Base-by-base conservation (phyloP, 2,888 invertebrate genomes). In the Scaptomyza caliginosa region DNA sequence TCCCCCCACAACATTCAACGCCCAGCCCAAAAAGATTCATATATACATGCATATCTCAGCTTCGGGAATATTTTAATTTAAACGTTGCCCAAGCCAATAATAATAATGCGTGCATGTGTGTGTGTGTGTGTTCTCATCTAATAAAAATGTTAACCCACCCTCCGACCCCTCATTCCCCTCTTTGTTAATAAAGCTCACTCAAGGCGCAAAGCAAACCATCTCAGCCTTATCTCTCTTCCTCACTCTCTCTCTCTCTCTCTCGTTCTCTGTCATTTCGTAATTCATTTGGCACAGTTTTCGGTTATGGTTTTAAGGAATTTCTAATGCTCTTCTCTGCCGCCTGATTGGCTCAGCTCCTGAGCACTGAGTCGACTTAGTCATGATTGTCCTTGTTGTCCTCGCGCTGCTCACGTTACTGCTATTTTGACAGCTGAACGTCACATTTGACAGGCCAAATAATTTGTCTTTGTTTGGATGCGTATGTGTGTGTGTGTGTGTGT, bases 391-490 rank as follows among this genome's bases (percentile, higher is more conserved):
- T 23, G 50, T n/a, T n/a, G n/a, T n/a, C n/a, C n/a, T 45, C 23
- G 46, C 34, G 52, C 48, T 42, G 58, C 51, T 75, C 67, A 74
- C 76, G 57, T 72, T 66, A 71, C 73, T 67, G 76, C 70, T 89
- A 86, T 89, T 90, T 90, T 89, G 89, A 89, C 90, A 90, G 78
- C 75, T 63, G 67, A 77, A 73, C 77, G 90, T 89, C 89, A 86
- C 45, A 70, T 74, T 76, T 89, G 89, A 89, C 89, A 90, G 77
- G 63, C 62, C 42, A 59, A 63, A 77, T 77, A 84, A 89, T 90
- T 89, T 88, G 86, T 90, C 90, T 89, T 77, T 82, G 62, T 40
- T 24, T 40, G 24, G 16, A 51, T 26, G 21, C 4, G 21, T 21
- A 4, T 21, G 13, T 32, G 16, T 13, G 16, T 32, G 16, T 32